A percentile compares a stretch with the other conserved stretches of the same genome.
These are phyloP conservation scores for Amblyjoppa proteus DNA, from an alignment of 2,888 invertebrate genomes.

Conservation along the genomic window DNA sequence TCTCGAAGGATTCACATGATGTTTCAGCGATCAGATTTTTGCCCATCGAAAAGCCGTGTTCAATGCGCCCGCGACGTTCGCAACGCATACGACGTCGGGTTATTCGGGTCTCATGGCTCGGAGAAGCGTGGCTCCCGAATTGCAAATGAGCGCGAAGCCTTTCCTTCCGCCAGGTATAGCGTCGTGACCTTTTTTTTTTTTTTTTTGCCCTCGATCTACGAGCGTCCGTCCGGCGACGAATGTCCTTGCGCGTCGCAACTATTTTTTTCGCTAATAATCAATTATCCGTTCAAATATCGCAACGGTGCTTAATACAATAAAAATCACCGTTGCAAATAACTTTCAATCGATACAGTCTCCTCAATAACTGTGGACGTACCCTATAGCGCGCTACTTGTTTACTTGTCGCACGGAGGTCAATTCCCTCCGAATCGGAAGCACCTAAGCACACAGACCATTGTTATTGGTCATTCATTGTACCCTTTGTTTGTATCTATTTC, in stretches of 20 bases:
- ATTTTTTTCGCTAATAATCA: neutral
- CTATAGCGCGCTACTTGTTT: slow-evolving; percentile 45
- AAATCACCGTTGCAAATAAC: slow-evolving; percentile 1
- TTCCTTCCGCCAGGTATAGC: slow-evolving; percentile 28
- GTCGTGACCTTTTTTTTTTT: slow-evolving; percentile 1
- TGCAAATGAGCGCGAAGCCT: slow-evolving; percentile 52
- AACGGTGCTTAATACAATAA: neutral
- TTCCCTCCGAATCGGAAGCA: slow-evolving; percentile 44
- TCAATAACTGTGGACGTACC: neutral
- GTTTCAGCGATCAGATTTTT: neutral
- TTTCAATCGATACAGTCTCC: slow-evolving; percentile 9
- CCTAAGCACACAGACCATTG: slow-evolving; percentile 7
- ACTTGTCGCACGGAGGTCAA: slow-evolving; percentile 60
- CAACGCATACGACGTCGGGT: neutral
- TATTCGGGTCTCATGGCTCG: slow-evolving; percentile 4
- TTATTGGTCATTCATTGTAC: slow-evolving; percentile 26
- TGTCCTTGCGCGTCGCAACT: neutral
- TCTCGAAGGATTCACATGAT: neutral
- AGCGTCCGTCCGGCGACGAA: neutral
- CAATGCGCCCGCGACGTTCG: neutral
- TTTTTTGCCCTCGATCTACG: neutral
- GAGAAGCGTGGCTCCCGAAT: slow-evolving; percentile 46
- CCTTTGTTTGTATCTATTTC: slow-evolving; percentile 49
- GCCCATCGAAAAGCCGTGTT: neutral
- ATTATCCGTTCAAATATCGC: neutral